Evolutionary conservation across 2,797 vertebrate genomes (phyloP).

Genomic region (Aeoliscus strigatus): DNA sequence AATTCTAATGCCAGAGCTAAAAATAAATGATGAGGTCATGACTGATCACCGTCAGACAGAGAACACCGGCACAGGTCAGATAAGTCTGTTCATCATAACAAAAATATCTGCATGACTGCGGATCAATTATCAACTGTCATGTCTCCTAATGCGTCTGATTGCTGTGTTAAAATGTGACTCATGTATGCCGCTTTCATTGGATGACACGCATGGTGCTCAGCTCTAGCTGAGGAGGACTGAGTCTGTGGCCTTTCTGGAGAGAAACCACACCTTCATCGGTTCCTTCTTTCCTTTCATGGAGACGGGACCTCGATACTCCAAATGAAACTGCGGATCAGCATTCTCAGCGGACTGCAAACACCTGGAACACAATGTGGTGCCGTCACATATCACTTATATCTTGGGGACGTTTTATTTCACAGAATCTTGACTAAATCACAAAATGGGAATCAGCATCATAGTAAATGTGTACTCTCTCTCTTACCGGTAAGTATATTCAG

Average conservation of each 20-base stretch:
- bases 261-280: constrained; percentile 98
- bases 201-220: neutral
- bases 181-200: neutral
- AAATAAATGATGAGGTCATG: constrained; percentile 21
- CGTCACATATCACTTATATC: constrained; percentile 11
- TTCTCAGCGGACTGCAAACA: constrained; percentile 95
- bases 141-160: constrained; percentile 4
- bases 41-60: constrained; percentile 7
- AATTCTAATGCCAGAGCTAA: constrained; percentile 13
- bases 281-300: constrained; percentile 99
- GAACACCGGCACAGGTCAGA: neutral
- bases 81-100: constrained; percentile 15
- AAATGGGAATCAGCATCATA: no score
- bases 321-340: constrained; percentile 89
- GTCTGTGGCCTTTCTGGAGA: constrained; percentile 85
- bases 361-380: constrained; percentile 62
- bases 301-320: constrained; percentile 90
- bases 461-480: no score
- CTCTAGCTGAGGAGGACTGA: constrained; percentile 53
- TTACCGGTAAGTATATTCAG: constrained; percentile 95
- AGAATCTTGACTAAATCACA: no score
- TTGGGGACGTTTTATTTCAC: constrained; percentile 1
- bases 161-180: constrained; percentile 3
- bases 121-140: constrained; percentile 3
- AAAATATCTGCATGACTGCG: constrained; percentile 36